Evolutionary conservation across 2,797 vertebrate species (phyloP).

Genomic region (Coendou prehensilis): DNA sequence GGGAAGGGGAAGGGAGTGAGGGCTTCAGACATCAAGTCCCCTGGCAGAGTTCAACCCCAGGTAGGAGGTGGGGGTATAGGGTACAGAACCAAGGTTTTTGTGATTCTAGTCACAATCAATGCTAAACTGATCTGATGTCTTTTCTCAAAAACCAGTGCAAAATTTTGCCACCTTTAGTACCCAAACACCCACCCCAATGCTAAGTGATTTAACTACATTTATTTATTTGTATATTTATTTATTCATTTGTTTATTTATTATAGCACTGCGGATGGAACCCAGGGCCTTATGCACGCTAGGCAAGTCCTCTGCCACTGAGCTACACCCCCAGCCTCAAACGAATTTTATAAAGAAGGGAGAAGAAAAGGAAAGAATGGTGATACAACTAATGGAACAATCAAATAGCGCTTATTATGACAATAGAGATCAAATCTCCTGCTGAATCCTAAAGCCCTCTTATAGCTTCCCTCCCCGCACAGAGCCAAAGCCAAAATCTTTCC

Average conservation of each 20-base stretch:
- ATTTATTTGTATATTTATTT: neutral
- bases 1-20: no score
- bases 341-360: neutral
- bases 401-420: no score
- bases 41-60: fast-evolving
- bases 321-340: neutral
- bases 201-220: neutral
- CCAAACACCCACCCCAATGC: neutral
- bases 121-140: neutral
- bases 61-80: fast-evolving
- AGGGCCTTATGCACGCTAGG: neutral
- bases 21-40: neutral
- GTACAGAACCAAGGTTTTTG: fast-evolving
- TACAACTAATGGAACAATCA: fast-evolving
- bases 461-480: neutral
- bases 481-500: neutral
- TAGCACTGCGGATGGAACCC: neutral
- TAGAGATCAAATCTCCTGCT: neutral
- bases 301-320: neutral
- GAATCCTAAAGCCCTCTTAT: no score
- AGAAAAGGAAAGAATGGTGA: neutral
- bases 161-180: neutral
- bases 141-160: neutral
- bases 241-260: neutral
- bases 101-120: no score